Evolutionary conservation across 2,888 invertebrate species (phyloP), one percentile per base, ranked within the genome.

Genomic region (Phalangium opilio): DNA sequence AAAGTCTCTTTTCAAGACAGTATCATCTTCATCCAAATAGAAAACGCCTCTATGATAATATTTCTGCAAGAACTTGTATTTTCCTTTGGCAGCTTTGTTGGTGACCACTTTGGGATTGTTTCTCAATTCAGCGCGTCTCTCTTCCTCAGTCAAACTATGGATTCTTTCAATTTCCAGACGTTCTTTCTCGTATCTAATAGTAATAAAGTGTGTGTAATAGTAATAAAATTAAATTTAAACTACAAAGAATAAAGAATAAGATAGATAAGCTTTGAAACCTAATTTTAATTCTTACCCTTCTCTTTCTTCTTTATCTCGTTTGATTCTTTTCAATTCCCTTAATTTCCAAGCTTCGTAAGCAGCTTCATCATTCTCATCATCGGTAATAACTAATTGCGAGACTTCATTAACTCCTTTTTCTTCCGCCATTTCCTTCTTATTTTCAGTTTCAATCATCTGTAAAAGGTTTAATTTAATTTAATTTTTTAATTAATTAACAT

Each of bases 31-130:
- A 62, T 93, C 75, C 76, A 99, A 72, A 66, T 89, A 98, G 75
- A 98, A 99, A 3, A 90, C 96, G 67, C 98, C 98, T 63, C 98
- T 81, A 74, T 99, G 98, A 66, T 91, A 99, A 67, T 98, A 99
- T 65, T 99, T 99, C 71, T 99, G 98, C 58, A 99, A 71, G 70
- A 96, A 99, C 69, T 96, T 96, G 74, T 98, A 98, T 71, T 98
- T 98, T 51, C 98, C 95, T 69, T 95, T 95, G 45, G 79, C 76
- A 0, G 87, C 81, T 66, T 95, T 91, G 70, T 99, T 99, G 4
- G 90, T 89, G 50, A 96, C 75, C 12, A 75, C 63, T 68, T 91
- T 93, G 0, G 96, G 96, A 71, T 96, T 95, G 47, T 83, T 69
- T 44, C 90, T 77, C 48, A 82, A 70, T 63, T 95, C 95, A 48